These are phyloP conservation scores for Teleogryllus occipitalis DNA, from an alignment of 1,140 invertebrate species.

Conservation along the genomic window DNA sequence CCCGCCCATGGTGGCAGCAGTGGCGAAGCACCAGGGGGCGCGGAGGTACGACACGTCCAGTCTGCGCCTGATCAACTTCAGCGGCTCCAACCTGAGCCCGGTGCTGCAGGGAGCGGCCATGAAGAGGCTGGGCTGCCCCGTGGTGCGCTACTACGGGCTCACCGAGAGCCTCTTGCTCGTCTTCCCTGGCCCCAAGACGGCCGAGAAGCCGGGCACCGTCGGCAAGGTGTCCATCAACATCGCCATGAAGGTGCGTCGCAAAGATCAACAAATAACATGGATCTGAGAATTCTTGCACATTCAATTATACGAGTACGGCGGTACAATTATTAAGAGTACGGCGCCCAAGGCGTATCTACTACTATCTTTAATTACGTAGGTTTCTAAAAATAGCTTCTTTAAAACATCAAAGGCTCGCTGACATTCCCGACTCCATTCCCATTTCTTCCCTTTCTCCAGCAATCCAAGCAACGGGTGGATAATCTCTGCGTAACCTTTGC, in stretches of 20 bases:
- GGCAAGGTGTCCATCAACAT: not conserved
- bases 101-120: not conserved
- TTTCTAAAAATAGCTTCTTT: too few species aligned
- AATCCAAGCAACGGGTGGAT: too few species aligned
- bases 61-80: not conserved
- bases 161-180: not conserved
- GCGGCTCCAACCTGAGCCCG: not conserved
- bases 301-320: too few species aligned
- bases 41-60: conserved; percentile 7
- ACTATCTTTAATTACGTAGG: too few species aligned
- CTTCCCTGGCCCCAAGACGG: not conserved
- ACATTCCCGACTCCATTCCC: too few species aligned
- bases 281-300: too few species aligned
- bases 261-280: too few species aligned
- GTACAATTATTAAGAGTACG: too few species aligned
- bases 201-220: not conserved
- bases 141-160: not conserved
- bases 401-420: too few species aligned
- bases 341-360: too few species aligned
- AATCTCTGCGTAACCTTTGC: too few species aligned
- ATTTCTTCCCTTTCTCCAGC: too few species aligned
- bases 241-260: not conserved
- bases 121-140: not conserved
- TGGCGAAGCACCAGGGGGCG: conserved; percentile 22
- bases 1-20: conserved; percentile 26